These are phyloP conservation scores for Spea multiplicata DNA, from an alignment of 2,113 vertebrate genomes.

Conservation along the genomic window DNA sequence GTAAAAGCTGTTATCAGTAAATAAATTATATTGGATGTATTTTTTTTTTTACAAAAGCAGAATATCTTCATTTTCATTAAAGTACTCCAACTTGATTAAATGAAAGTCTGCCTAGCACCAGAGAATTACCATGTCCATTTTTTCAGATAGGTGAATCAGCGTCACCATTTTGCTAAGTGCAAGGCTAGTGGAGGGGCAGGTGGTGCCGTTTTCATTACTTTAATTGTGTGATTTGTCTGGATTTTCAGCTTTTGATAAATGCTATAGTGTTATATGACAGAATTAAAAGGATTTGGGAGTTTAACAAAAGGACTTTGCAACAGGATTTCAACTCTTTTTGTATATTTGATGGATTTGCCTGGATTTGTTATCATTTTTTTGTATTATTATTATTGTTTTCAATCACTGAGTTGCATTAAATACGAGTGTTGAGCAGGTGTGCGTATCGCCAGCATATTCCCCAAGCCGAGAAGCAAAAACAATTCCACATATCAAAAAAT, in stretches of 20 bases:
- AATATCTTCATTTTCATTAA: conserved; percentile 39
- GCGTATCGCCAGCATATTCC: conserved; percentile 59
- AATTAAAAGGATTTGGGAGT: conserved; percentile 83
- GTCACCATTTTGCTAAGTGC: conserved; percentile 61
- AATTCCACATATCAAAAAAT: conserved; percentile 67
- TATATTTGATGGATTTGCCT: conserved; percentile 74
- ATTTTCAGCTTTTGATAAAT: conserved; percentile 79
- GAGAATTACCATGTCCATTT: conserved; percentile 32
- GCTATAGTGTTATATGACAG: conserved; percentile 76
- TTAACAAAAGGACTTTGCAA: conserved; percentile 76
- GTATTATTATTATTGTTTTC: conserved; percentile 63
- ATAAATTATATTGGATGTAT: conserved; percentile 22
- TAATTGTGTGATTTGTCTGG: conserved; percentile 82
- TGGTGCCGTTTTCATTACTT: conserved; percentile 77
- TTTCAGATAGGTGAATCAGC: conserved; percentile 43
- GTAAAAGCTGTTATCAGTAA: neutral
- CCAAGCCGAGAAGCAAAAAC: conserved; percentile 67
- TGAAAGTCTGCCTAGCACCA: conserved; percentile 39
- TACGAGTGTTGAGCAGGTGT: conserved; percentile 68
- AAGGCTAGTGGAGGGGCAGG: conserved; percentile 63
- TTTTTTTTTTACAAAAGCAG: neutral
- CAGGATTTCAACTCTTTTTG: conserved; percentile 73
- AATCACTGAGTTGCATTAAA: conserved; percentile 65
- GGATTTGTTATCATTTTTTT: conserved; percentile 38
- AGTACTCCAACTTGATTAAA: conserved; percentile 43